These are phyloP conservation scores for Thamnaconus septentrionalis DNA, from an alignment of 2,113 vertebrate species.

Conservation along the genomic window DNA sequence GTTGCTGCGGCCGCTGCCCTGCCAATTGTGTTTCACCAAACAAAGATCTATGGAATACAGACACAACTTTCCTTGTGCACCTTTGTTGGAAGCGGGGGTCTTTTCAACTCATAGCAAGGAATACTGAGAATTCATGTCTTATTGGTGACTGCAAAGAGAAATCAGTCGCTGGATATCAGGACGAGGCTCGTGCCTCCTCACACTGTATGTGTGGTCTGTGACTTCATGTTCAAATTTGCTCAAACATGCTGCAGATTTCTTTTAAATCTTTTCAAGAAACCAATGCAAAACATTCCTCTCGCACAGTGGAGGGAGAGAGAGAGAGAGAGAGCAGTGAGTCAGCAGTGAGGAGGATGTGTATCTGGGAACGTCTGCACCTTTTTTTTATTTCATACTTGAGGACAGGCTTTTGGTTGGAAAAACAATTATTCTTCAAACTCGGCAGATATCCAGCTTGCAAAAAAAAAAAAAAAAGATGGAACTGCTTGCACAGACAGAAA, in stretches of 20 bases:
- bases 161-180: too few species aligned
- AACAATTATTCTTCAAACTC: conserved; percentile 29
- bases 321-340: conserved; percentile 28
- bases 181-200: too few species aligned
- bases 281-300: conserved; percentile 33
- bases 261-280: too few species aligned
- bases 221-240: too few species aligned
- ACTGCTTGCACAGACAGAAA: conserved; percentile 12
- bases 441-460: conserved; percentile 27
- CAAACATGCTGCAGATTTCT: too few species aligned
- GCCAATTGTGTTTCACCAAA: neutral
- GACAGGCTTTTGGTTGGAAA: conserved; percentile 45
- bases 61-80: too few species aligned
- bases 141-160: too few species aligned
- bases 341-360: conserved; percentile 31
- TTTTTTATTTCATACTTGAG: conserved; percentile 18
- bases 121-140: too few species aligned
- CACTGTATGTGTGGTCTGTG: too few species aligned
- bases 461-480: conserved; percentile 22
- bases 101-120: too few species aligned
- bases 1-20: neutral
- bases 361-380: conserved; percentile 50
- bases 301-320: conserved; percentile 8
- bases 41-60: neutral
- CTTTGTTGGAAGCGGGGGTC: too few species aligned